Base-by-base conservation (phyloP, 2,113 vertebrate genomes). In the Sylvietta virens region DNA sequence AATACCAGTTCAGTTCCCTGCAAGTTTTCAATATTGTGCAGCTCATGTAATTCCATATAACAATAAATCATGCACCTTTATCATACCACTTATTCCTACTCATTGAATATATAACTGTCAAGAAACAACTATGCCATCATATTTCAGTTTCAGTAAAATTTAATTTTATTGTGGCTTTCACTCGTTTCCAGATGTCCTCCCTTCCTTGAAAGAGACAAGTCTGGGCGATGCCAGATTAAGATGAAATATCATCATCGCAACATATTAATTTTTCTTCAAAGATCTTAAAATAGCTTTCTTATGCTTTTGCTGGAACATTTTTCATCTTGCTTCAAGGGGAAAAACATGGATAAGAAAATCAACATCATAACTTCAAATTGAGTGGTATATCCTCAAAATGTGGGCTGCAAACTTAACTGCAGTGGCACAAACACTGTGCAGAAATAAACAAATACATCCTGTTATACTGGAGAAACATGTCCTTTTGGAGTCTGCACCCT, bases 361-460 rank as follows among this genome's bases (percentile, higher is more conserved):
- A 93, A 89, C 66, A 94, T 85, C 82, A 56, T 67, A 95, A 88
- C 57, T 96, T 93, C 80, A 89, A 92, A 79, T 40, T 67, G 76
- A 85, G 70, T 86, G 57, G 89, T 95, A 96, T 88, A 94, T 79
- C 78, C 93, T 95, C 57, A 91, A 96, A 96, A 95, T 93, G 93
- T 95, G 91, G 90, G 83, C 89, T 94, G 92, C 78, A 96, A 94
- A 88, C 88, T 83, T 92, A 95, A 88, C 88, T 94, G 66, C 80
- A 85, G 92, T 83, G 71, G 79, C 48, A 92, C 78, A 96, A 93
- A 95, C 80, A 97, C 67, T 87, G 39, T 86, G 72, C 61, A 94
- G 92, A 96, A 95, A 95, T 95, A 96, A 97, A 96, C 89, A 94
- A 96, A 97, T 97, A 95, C 95, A 96, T 91, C 88, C 83, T 94